Conservation (phyloP, 1,140 invertebrate genomes). For the Limonius californicus region DNA sequence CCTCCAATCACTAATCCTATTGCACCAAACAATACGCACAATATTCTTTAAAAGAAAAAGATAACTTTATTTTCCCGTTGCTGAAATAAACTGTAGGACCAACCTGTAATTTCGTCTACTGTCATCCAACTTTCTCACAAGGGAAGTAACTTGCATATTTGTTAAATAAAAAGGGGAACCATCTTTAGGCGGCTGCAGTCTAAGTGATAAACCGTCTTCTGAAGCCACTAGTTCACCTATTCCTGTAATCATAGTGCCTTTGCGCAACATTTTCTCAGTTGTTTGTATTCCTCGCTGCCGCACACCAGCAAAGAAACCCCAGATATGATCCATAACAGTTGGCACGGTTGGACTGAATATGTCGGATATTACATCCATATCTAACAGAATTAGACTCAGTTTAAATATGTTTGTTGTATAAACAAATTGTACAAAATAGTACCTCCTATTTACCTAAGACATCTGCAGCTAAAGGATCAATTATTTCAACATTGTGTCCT, state of each 20-base stretch:
- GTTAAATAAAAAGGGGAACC: conserved; percentile 70
- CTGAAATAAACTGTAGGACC: neutral
- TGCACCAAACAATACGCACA: conserved; percentile 62
- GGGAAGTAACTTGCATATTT: conserved; percentile 48
- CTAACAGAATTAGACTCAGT: no score
- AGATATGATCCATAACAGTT: conserved; percentile 70
- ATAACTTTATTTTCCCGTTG: neutral
- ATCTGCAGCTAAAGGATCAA: conserved; percentile 68
- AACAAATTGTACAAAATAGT: neutral
- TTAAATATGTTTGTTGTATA: neutral
- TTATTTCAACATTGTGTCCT: conserved; percentile 61
- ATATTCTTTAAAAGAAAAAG: conserved; percentile 49
- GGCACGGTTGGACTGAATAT: conserved; percentile 68
- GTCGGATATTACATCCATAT: conserved; percentile 73
- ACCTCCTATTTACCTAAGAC: conserved; percentile 54
- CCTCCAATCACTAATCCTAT: conserved; percentile 62
- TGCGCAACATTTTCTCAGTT: conserved; percentile 73
- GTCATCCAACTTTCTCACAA: conserved; percentile 61
- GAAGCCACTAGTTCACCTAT: conserved; percentile 63
- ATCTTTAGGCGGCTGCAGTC: conserved; percentile 63
- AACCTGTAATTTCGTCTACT: conserved; percentile 59
- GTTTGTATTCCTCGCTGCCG: conserved; percentile 71
- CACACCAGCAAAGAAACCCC: conserved; percentile 72
- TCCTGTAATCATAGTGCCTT: conserved; percentile 70
- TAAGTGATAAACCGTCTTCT: conserved; percentile 53